These are phyloP conservation scores for Hemiscyllium ocellatum DNA, from an alignment of 2,113 vertebrate genomes.

Conservation along the genomic window DNA sequence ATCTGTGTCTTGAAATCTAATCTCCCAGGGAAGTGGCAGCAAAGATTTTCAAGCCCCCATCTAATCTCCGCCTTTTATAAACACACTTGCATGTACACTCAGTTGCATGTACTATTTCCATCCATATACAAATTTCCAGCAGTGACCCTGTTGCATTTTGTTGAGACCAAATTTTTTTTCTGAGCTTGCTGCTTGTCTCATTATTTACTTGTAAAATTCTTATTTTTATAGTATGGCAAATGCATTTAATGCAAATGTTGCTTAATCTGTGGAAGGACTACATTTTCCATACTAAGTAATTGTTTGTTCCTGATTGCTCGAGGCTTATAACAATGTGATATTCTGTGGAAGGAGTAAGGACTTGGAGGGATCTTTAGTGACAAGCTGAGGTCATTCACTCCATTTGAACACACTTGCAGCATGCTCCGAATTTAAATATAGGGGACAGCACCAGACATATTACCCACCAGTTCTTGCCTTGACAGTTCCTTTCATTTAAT, in stretches of 20 bases:
- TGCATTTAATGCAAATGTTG: slow-evolving; percentile 13
- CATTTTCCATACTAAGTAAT: background rate
- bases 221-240: background rate
- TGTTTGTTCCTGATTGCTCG: background rate
- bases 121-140: background rate
- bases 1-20: background rate
- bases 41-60: background rate
- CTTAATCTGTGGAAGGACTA: background rate
- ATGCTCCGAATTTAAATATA: background rate
- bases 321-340: background rate
- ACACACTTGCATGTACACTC: background rate
- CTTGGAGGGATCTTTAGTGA: background rate
- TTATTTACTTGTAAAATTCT: background rate
- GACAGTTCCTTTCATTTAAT: background rate
- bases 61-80: background rate
- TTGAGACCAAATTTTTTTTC: background rate
- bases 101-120: background rate
- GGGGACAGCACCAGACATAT: background rate
- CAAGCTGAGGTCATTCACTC: background rate
- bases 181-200: background rate
- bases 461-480: background rate
- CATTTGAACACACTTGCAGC: slow-evolving; percentile 10
- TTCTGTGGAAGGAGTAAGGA: background rate
- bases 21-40: background rate
- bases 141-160: background rate